phyloP scores from a whole-genome alignment of 2,113 vertebrate species.

The Heterotilapia buettikoferi region DNA sequence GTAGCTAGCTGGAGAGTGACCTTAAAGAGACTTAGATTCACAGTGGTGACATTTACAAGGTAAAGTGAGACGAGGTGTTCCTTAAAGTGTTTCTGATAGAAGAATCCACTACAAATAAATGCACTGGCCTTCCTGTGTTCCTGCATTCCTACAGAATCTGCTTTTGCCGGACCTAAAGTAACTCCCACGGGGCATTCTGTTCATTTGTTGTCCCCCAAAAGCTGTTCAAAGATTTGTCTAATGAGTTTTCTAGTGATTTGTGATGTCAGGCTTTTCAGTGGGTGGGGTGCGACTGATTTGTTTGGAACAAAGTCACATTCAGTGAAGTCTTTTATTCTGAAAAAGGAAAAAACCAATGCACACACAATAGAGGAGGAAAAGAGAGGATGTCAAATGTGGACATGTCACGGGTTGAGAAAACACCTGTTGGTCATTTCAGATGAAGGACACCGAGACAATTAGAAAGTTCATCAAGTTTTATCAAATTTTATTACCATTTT shows the following conservation, averaged over 20 bases:
- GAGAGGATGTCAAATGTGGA: not conserved
- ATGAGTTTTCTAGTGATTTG: not conserved
- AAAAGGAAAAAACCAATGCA: not conserved
- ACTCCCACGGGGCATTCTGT: not conserved
- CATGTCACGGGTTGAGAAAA: not conserved
- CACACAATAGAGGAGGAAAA: not conserved
- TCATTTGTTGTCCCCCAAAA: not conserved
- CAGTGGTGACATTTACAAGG: slow-evolving; percentile 8
- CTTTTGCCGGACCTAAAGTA: not conserved
- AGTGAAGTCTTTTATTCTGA: not conserved
- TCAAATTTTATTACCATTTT: not conserved
- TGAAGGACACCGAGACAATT: not conserved
- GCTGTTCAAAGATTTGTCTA: not conserved
- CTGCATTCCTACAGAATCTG: not conserved
- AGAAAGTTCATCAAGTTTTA: not conserved
- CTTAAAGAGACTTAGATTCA: not conserved
- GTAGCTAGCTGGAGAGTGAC: not conserved
- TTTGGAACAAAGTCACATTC: not conserved
- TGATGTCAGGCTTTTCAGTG: not conserved
- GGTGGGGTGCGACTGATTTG: not conserved
- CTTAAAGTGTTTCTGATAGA: not conserved
- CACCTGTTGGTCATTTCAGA: not conserved
- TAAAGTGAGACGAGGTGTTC: not conserved
- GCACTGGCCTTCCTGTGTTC: not conserved
- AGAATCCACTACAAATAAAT: not conserved